Base-by-base conservation (phyloP, 92 coral and sea anemone genomes). In the Virgularia gustaviana region DNA sequence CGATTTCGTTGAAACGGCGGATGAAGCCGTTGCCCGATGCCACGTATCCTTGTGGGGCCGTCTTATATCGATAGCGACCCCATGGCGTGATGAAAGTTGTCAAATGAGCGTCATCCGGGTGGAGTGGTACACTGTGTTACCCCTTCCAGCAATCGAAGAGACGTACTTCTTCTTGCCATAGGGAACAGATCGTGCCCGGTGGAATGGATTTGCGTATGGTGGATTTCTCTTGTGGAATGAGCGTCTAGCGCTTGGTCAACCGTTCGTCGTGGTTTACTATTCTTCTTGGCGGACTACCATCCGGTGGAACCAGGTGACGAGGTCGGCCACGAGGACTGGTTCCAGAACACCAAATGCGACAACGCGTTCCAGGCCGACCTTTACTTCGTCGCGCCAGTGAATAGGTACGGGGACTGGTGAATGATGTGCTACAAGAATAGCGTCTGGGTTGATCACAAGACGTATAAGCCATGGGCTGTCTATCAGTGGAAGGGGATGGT, bases 121-220 rank as follows among this genome's bases (percentile, higher is more conserved):
- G n/a, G n/a, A n/a, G n/a, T n/a, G n/a, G n/a, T n/a, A n/a, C n/a
- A n/a, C n/a, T n/a, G n/a, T n/a, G n/a, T n/a, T n/a, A n/a, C n/a
- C n/a, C n/a, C n/a, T n/a, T n/a, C n/a, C n/a, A 38, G 59, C 37
- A 66, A 55, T 66, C 35, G 7, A 66, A 43, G n/a, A n/a, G n/a
- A n/a, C n/a, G n/a, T n/a, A n/a, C n/a, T n/a, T n/a, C n/a, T n/a
- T n/a, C n/a, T n/a, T n/a, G n/a, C n/a, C n/a, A n/a, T n/a, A n/a
- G n/a, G n/a, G n/a, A n/a, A n/a, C n/a, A n/a, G n/a, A n/a, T n/a
- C n/a, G n/a, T n/a, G 51, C 51, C 51, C 0, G 13, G 1, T 3
- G 13, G 1, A 3, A 43, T 43, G 13, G 13, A 15, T 15, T 3
- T 43, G 0, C 2, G 13, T 15, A 43, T 43, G 51, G 51, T 3